Evolutionary conservation across 2,888 invertebrate genomes (phyloP), one percentile per base, ranked within the genome.

Genomic region (Palloptera scutellata): DNA sequence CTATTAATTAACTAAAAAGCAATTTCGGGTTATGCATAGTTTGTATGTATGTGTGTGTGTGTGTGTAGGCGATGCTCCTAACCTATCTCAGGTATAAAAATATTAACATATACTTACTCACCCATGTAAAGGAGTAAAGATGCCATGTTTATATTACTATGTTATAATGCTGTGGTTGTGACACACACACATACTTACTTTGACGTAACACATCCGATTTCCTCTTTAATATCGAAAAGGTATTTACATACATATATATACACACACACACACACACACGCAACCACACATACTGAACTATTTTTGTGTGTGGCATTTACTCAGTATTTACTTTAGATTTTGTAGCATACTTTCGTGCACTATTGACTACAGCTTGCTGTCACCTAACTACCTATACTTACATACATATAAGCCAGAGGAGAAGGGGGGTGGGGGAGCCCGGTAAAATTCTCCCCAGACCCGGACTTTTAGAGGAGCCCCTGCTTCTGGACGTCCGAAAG

Each of bases 201-300:
- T 60, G 59, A 48, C 59, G 48, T 17, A 60, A 60, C 48, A 20
- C 19, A 48, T 61, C 40, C 40, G 52, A 12, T 20, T 51, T 51
- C 52, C 48, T 40, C 48, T 20, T 61, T 20, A 40, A 51, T 48
- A 1, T n/a, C 2, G 48, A 51, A 40, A 30, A 51, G 30, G 53
- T 40, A 48, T 48, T 30, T 53, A 9, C 20, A 5, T 53, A 19
- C 17, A 53, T 17, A 45, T 45, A 13, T 45, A 13, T 13, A 10
- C 11, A 45, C 45, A 13, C 10, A 54, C 45, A 40, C 59, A 64
- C 11, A 51, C 61, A 45, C 12, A 30, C 57, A 62, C 0, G 41
- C 41, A 62, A 6, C 12, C 9, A 42, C 17, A 20, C 19, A 42
- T 13, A 15, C 42, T 9, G 13, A 53, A 20, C 52, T 54, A 0